phyloP scores from a whole-genome alignment of 2,797 vertebrate genomes.

The Pelochelys cantorii region DNA sequence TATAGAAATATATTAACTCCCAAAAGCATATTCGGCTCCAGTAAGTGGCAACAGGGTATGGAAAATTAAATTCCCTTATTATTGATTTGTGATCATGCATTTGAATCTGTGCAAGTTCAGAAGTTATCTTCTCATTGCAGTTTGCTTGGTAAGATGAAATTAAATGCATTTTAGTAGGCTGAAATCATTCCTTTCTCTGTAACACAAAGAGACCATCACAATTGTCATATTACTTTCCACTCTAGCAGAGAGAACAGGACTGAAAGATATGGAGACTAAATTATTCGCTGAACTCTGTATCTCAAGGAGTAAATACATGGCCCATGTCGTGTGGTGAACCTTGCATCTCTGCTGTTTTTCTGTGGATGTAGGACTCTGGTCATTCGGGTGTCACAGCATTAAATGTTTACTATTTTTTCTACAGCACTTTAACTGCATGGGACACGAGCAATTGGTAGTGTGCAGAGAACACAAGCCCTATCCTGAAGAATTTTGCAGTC shows the following conservation, averaged over 20 bases:
- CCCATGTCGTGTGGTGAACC: background rate
- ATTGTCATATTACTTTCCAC: background rate
- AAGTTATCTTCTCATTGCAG: background rate
- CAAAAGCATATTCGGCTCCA: background rate
- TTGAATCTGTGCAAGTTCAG: background rate
- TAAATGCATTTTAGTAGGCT: background rate
- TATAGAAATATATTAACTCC: background rate
- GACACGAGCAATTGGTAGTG: background rate
- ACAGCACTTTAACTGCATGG: background rate
- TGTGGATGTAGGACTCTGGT: background rate
- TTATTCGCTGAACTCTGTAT: constrained; percentile 20
- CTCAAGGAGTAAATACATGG: background rate
- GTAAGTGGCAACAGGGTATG: background rate
- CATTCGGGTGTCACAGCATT: background rate
- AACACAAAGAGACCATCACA: background rate
- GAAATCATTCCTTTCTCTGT: background rate
- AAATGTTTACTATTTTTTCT: constrained; percentile 20
- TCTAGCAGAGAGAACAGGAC: constrained; percentile 3
- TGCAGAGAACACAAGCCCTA: background rate
- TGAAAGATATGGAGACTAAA: background rate
- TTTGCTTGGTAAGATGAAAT: background rate
- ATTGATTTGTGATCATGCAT: background rate
- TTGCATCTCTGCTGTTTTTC: background rate
- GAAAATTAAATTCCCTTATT: background rate
- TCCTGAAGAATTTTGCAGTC: background rate